Conservation (phyloP, 2,797 vertebrate genomes). For the Nyctalus aviator region DNA sequence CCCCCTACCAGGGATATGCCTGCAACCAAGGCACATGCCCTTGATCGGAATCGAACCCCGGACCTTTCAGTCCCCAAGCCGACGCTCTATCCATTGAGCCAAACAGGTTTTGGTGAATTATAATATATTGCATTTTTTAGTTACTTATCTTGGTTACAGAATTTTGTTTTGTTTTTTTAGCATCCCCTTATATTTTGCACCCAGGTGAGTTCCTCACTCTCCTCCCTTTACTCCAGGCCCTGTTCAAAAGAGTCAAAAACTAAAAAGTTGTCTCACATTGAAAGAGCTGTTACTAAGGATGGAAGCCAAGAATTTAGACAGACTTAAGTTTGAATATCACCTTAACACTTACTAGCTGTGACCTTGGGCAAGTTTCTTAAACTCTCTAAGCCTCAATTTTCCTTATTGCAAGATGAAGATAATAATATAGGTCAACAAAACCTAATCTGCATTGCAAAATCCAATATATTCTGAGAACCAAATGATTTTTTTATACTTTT, state of each 20-base stretch:
- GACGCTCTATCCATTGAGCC: too few relatives aligned
- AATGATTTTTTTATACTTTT: not conserved
- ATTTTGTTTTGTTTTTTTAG: not conserved
- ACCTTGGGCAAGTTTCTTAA: not conserved
- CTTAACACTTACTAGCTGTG: not conserved
- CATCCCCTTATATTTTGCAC: not conserved
- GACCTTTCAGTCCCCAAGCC: too few relatives aligned
- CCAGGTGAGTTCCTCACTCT: not conserved
- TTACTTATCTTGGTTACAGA: not conserved
- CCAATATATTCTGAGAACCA: not conserved
- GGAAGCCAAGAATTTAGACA: not conserved
- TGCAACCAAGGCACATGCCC: too few relatives aligned
- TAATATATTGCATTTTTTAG: not conserved
- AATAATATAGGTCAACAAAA: not conserved
- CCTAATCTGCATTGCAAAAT: not conserved
- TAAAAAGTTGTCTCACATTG: not conserved
- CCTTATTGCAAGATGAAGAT: conserved; percentile 20
- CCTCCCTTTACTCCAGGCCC: not conserved
- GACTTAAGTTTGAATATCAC: not conserved
- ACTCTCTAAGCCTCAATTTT: not conserved
- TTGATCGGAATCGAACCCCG: too few relatives aligned
- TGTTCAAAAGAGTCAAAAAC: not conserved
- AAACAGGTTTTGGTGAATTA: too few relatives aligned
- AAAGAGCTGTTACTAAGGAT: not conserved
- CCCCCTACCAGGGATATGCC: too few relatives aligned